Percentiles rank a stretch among this genome's conserved stretches.
phyloP scores from a whole-genome alignment of 1,140 invertebrate genomes.

The Caligus rogercresseyi region DNA sequence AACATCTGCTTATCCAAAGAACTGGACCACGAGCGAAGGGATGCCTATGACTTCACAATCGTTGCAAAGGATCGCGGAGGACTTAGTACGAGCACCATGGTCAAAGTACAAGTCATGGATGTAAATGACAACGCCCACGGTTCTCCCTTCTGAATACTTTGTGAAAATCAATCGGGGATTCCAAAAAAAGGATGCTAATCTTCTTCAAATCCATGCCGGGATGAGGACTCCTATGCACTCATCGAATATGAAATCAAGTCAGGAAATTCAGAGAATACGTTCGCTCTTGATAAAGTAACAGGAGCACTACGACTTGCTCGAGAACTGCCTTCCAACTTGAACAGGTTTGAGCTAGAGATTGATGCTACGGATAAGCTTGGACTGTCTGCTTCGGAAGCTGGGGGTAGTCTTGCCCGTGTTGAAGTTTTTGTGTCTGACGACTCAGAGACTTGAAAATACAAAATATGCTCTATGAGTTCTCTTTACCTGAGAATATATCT shows the following conservation, averaged over 20 bases:
- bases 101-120: constrained; percentile 74
- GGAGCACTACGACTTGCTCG: not conserved
- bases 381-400: not conserved
- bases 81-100: constrained; percentile 71
- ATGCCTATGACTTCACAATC: constrained; percentile 74
- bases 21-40: constrained; percentile 68
- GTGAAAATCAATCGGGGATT: constrained; percentile 8
- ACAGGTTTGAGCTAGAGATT: not conserved
- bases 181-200: not conserved
- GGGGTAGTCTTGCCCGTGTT: not conserved
- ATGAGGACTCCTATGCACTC: not conserved
- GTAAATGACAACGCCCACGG: constrained; percentile 82
- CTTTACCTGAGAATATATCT: constrained; percentile 1
- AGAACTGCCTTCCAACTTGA: not conserved
- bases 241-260: constrained; percentile 48
- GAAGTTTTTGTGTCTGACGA: not conserved
- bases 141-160: constrained; percentile 40
- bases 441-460: not conserved
- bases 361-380: not conserved
- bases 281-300: not conserved
- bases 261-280: constrained; percentile 45
- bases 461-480: not conserved
- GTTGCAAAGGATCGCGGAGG: constrained; percentile 60
- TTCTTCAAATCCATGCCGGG: not conserved
- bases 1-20: constrained; percentile 65